Base-by-base conservation (phyloP, 2,888 invertebrate genomes). In the Ethmia dodecea region DNA sequence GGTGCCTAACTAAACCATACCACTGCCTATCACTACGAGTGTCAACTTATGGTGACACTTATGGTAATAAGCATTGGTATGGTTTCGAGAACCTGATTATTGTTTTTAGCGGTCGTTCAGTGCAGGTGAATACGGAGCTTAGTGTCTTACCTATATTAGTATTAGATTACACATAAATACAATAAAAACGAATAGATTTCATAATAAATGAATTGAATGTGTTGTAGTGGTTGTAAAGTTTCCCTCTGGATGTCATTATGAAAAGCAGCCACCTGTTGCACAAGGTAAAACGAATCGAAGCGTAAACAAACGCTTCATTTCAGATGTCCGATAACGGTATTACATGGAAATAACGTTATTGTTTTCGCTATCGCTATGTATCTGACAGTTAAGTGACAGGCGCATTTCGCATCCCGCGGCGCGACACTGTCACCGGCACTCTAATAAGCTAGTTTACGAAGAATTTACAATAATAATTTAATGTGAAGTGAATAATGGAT, bases 321-420 rank as follows among this genome's bases (percentile, higher is more conserved):
- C 57, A 66, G 75, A 78, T 76, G 62, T 67, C 67, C 69, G 61
- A 79, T 77, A 22, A 29, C 11, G 13, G 11, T 72, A 78, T 77
- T 72, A 69, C 64, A 69, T 71, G 61, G 68, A 69, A 73, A 75
- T 71, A 73, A 63, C 64, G 48, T 67, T 69, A 78, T 78, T 76
- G 76, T 75, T 74, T 8, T 67, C 60, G 59, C n/a, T n/a, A n/a
- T n/a, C n/a, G n/a, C 60, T 50, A 58, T 79, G 80, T 52, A 40
- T 18, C 15, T 60, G 71, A 69, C 71, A 69, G 61, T 57, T 54
- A n/a, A n/a, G 58, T 67, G 74, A 77, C 76, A 62, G 67, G 60
- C 60, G 59, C 64, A 60, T 69, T 69, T 56, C 59, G 59, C 63
- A 68, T 52, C 65, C 71, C 68, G 65, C 65, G 36, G 33, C 37